Evolutionary conservation across 2,797 vertebrate species (phyloP), one percentile per base, ranked within the genome.

Genomic region (Sebastolobus altivelis): DNA sequence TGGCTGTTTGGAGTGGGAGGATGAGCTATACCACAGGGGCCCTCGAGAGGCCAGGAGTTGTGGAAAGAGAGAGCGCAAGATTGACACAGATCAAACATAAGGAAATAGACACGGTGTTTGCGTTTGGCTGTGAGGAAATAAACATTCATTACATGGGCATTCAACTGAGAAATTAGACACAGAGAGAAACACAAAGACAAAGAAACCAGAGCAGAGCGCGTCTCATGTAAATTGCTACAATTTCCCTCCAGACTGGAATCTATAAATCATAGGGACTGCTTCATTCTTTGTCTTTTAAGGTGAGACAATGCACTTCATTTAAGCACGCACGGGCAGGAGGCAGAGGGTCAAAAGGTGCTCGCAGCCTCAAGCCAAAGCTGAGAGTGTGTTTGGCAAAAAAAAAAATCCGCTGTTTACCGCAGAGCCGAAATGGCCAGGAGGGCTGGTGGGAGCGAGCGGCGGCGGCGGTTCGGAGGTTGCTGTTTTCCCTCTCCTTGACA

Each of bases 1-100:
- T 55, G 52, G 67, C 35, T 80, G 84, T 84, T 79, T 75, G 80
- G 88, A 87, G 89, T 87, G 81, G 92, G 92, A 87, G 88, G 90
- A 90, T 83, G 85, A 93, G 85, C 68, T 66, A 82, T 62, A 77
- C 72, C 74, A 49, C 58, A 56, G 63, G 73, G 75, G 71, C 49
- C 43, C 67, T 40, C 0, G 18, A 67, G 65, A 79, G 79, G 84
- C 78, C 76, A 33, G n/a, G 58, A 74, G 87, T 61, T 68, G 62
- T 56, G 54, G 75, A 83, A 72, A 65, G 52, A 87, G 74, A 66
- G 65, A 81, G 54, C 31, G 54, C 6, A 27, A 85, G 87, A 86
- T 38, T 69, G 79, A 86, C 83, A 92, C 71, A 61, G 71, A 90
- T 91, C 85, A 88, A 83, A 88, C 72, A 81, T 43, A 79, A 86